Evolutionary conservation across 2,113 vertebrate species (phyloP).

Genomic region (Paralichthys olivaceus): DNA sequence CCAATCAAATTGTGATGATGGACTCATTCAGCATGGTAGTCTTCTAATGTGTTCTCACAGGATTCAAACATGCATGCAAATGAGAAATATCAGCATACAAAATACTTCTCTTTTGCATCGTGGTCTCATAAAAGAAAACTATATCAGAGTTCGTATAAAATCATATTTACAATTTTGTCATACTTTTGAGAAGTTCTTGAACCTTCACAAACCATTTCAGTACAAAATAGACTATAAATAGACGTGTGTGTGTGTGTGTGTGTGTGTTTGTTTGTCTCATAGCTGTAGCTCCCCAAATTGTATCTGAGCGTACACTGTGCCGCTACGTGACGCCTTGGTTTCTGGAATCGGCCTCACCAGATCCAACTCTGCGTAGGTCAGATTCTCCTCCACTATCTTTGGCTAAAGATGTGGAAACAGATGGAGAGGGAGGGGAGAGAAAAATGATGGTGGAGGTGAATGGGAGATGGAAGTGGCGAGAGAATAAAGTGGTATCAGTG

Average conservation of each 20-base stretch:
- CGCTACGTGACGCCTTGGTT: slow-evolving; percentile 79
- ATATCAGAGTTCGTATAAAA: slow-evolving; percentile 37
- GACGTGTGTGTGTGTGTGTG: slow-evolving; percentile 48
- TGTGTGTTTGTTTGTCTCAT: slow-evolving; percentile 68
- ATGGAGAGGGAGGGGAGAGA: background rate
- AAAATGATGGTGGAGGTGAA: background rate
- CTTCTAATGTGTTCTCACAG: slow-evolving; percentile 25
- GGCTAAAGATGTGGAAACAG: slow-evolving; percentile 80
- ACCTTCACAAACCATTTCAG: slow-evolving; percentile 26
- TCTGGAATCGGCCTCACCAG: slow-evolving; percentile 89
- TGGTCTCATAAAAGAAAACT: slow-evolving; percentile 24
- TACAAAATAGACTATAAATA: slow-evolving; percentile 84
- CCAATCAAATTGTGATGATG: background rate
- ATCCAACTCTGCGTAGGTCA: slow-evolving; percentile 97
- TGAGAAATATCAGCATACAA: slow-evolving; percentile 9
- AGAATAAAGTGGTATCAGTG: slow-evolving; percentile 16
- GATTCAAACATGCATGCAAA: slow-evolving; percentile 19
- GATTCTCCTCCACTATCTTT: slow-evolving; percentile 91
- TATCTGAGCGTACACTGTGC: slow-evolving; percentile 95
- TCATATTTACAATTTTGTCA: slow-evolving; percentile 47
- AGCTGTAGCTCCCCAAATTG: slow-evolving; percentile 90
- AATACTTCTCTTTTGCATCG: slow-evolving; percentile 18
- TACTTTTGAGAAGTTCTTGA: slow-evolving; percentile 16
- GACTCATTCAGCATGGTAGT: background rate
- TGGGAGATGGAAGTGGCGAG: background rate